A percentile compares a stretch with the other conserved stretches of the same genome.
phyloP scores from a whole-genome alignment of 2,888 invertebrate species.

The Diarsia mendica region DNA sequence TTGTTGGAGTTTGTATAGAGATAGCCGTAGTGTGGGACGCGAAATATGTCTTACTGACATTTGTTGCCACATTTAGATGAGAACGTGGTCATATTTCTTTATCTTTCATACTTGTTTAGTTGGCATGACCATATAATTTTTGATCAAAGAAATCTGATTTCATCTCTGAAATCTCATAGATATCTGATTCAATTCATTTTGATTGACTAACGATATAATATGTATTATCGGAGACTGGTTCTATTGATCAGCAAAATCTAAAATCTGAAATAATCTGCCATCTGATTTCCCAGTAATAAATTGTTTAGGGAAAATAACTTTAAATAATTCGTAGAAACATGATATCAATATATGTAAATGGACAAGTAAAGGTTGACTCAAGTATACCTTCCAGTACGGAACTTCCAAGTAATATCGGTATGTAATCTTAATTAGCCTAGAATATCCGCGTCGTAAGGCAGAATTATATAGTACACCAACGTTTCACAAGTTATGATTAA shows the following conservation, averaged over 20 bases:
- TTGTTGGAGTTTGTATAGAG: neutral
- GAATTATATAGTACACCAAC: too few species aligned
- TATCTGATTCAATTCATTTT: neutral
- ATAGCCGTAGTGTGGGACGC: neutral
- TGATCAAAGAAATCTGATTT: constrained; percentile 1
- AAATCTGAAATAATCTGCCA: neutral
- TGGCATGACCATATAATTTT: constrained; percentile 4
- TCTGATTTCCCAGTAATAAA: constrained; percentile 12
- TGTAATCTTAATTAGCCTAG: too few species aligned
- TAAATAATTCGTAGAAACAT: neutral
- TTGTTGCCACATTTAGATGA: neutral
- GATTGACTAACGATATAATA: neutral
- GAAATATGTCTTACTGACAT: constrained; percentile 6
- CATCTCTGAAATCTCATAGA: neutral
- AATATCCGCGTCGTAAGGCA: too few species aligned
- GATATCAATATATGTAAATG: neutral
- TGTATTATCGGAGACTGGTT: neutral
- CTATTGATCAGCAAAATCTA: neutral
- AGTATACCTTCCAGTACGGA: constrained; percentile 3
- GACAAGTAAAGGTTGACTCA: neutral
- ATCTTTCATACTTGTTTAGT: neutral
- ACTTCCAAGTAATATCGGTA: constrained; percentile 5
- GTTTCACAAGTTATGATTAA: too few species aligned
- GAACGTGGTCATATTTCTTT: neutral
- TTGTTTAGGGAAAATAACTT: constrained; percentile 3